phyloP scores from a whole-genome alignment of 2,113 vertebrate species.

The Psittacus erithacus region DNA sequence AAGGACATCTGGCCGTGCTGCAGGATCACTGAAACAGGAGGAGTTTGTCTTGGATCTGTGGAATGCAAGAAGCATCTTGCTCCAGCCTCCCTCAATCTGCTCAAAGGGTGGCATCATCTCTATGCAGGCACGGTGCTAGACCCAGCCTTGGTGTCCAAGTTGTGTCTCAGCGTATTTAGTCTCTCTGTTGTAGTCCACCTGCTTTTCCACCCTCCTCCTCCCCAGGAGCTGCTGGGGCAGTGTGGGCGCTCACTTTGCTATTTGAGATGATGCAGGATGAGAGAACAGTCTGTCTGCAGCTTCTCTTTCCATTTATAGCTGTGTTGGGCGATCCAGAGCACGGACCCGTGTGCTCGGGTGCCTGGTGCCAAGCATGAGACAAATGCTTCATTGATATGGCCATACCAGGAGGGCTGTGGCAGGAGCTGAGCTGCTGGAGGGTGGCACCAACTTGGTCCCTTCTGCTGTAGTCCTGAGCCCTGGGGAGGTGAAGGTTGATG shows the following conservation, averaged over 20 bases:
- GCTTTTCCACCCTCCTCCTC: background rate
- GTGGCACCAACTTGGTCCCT: background rate
- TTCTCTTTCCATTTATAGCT: slow-evolving; percentile 51
- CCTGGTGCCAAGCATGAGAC: slow-evolving; percentile 44
- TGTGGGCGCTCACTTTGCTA: background rate
- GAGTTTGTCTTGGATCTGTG: background rate
- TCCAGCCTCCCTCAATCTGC: background rate
- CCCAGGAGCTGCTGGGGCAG: background rate
- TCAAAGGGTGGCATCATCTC: background rate
- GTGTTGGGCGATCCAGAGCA: background rate
- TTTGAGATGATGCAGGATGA: background rate
- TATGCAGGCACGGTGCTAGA: background rate
- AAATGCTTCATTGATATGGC: slow-evolving; percentile 20
- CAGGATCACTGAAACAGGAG: background rate
- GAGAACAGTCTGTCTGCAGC: background rate
- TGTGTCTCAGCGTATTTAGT: background rate
- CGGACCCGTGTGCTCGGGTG: background rate
- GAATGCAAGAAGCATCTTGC: background rate
- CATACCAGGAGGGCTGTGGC: background rate
- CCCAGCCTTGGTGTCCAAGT: background rate
- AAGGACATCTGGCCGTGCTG: background rate
- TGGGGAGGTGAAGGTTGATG: background rate
- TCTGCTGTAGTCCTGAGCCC: background rate
- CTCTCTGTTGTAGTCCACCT: background rate
- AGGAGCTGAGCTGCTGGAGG: background rate